phyloP scores from a whole-genome alignment of 2,888 invertebrate genomes.

The Stenodera caucasica region DNA sequence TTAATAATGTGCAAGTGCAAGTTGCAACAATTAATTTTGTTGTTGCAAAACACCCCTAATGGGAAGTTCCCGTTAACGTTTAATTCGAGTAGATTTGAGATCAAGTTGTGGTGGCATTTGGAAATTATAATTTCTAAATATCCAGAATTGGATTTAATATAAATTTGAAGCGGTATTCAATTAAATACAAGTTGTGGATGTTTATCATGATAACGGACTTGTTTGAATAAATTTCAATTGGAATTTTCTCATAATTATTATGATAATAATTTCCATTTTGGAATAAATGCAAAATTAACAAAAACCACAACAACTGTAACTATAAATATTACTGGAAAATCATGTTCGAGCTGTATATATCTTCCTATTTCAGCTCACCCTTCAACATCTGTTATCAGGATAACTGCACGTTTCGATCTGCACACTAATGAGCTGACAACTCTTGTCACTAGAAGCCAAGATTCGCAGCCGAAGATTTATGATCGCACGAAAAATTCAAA shows the following conservation, averaged over 20 bases:
- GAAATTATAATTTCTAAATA: not conserved
- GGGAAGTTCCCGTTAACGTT: not conserved
- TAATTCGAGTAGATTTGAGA: not conserved
- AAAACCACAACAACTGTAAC: too few species aligned
- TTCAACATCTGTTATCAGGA: conserved; percentile 2
- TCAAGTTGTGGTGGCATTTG: not conserved
- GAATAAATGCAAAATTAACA: conserved; percentile 7
- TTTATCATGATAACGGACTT: too few species aligned
- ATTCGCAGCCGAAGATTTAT: conserved; percentile 12
- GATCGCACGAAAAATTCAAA: too few species aligned
- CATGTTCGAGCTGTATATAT: conserved; percentile 17
- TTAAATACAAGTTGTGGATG: not conserved
- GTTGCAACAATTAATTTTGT: not conserved
- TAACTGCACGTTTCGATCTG: conserved; percentile 16
- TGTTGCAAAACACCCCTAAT: not conserved
- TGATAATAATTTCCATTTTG: conserved; percentile 10
- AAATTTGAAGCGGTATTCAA: not conserved
- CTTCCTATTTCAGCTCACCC: not conserved
- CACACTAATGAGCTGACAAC: conserved; percentile 17
- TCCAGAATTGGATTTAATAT: not conserved
- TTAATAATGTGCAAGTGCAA: not conserved
- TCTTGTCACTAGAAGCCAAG: too few species aligned
- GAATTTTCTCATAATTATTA: conserved; percentile 3
- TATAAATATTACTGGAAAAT: too few species aligned
- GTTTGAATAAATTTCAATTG: not conserved